Conservation (phyloP, 2,113 vertebrate genomes). For the Ictalurus punctatus region DNA sequence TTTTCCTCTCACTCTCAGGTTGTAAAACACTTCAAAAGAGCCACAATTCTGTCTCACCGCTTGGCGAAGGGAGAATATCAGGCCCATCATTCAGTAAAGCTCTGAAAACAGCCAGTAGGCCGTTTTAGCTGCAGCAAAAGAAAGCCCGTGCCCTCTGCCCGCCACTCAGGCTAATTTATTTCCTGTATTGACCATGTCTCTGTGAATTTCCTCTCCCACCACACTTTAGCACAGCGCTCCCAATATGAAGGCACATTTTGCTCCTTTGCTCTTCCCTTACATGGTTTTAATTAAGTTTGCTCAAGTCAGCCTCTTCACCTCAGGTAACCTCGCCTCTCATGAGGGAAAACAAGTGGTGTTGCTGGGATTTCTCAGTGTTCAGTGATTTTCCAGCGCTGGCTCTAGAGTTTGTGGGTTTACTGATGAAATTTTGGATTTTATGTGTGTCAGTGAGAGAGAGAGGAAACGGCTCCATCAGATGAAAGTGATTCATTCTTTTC, state of each 20-base stretch:
- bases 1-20: conserved; percentile 14
- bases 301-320: conserved; percentile 15
- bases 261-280: conserved; percentile 28
- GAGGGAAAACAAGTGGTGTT: conserved; percentile 32
- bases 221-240: conserved; percentile 1
- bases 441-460: not conserved
- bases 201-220: conserved; percentile 14
- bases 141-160: conserved; percentile 14
- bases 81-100: not conserved
- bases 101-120: not conserved
- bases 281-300: conserved; percentile 48
- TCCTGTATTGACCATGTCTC: conserved; percentile 43
- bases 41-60: conserved; percentile 5
- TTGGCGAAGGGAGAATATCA: not conserved
- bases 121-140: conserved; percentile 14
- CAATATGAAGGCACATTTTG: conserved; percentile 29
- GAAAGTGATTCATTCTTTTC: not conserved
- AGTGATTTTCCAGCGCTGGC: conserved; percentile 14
- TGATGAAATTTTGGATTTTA: not conserved
- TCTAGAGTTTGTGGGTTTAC: not conserved
- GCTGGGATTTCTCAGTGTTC: conserved; percentile 29
- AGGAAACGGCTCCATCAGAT: not conserved
- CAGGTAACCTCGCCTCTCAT: conserved; percentile 28
- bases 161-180: conserved; percentile 38
- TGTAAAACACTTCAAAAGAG: conserved; percentile 28